Conservation (phyloP, 2,113 vertebrate genomes). For the Calidris pygmaea region DNA sequence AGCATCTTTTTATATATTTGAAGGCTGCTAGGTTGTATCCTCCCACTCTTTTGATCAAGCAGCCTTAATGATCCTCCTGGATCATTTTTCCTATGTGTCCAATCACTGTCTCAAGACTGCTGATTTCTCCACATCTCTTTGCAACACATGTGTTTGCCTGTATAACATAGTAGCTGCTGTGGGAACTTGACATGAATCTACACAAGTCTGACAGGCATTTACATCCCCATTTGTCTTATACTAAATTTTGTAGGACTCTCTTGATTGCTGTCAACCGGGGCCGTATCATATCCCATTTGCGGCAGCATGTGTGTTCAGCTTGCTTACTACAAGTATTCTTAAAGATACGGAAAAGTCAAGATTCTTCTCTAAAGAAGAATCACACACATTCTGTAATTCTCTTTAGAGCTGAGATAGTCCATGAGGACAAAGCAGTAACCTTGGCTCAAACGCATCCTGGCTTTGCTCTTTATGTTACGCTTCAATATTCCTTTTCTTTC, state of each 20-base stretch:
- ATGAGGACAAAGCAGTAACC: background rate
- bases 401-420: background rate
- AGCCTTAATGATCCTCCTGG: background rate
- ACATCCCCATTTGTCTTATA: background rate
- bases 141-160: background rate
- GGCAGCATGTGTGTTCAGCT: background rate
- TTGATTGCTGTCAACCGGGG: fast-evolving
- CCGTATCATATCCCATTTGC: background rate
- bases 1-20: background rate
- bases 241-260: background rate
- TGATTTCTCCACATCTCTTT: background rate
- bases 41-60: background rate
- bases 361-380: background rate
- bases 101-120: background rate
- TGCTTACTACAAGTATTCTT: background rate
- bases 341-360: background rate
- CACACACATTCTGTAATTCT: background rate
- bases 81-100: background rate
- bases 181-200: background rate
- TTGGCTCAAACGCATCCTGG: background rate
- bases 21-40: background rate
- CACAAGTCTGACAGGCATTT: background rate
- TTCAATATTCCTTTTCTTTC: background rate
- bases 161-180: background rate
- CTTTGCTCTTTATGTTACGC: background rate